Evolutionary conservation across 2,113 vertebrate genomes (phyloP), one percentile per base, ranked within the genome.

Genomic region (Bucco capensis): DNA sequence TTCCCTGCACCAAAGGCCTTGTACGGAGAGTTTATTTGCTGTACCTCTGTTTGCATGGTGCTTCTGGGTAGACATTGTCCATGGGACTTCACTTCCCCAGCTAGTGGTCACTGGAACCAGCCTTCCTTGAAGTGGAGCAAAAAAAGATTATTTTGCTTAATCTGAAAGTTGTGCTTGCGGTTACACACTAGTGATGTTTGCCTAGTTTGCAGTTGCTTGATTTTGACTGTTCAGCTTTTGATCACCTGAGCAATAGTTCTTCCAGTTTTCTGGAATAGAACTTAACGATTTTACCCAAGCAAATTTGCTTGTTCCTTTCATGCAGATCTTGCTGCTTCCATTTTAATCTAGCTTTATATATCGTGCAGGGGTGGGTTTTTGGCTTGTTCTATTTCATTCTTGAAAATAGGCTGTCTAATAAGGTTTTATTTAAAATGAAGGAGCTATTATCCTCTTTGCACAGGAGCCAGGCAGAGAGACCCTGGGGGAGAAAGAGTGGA

Each of bases 91-190:
- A 16, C 23, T 57, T 57, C 13, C n/a, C 24, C 0, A 6, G 40
- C 12, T 8, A 12, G 38, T 4, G 0, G 0, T 7, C 33, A 33
- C 1, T 42, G 38, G 46, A 23, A 14, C 65, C 28, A 28, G 40
- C 53, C 42, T 42, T n/a, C 11, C 11, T 42, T 42, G 11, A 23
- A 67, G 61, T 56, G 24, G 44, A 69, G 40, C 56, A 75, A 35
- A 64, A n/a, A 67, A 42, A 65, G 8, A 37, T 75, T 35, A 37
- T 21, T 50, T 74, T 3, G 12, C 47, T 66, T 73, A 27, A 70
- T 86, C 27, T 74, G 38, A 28, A 94, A 70, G 46, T 44, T 84
- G 28, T 83, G 28, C 24, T 71, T 77, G 35, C 56, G 50, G 16
- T 40, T 78, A 21, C 47, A 28, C 17, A 6, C 7, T 19, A 18